Conservation (phyloP, 2,888 invertebrate genomes). For the Hirtodrosophila cameraria region DNA sequence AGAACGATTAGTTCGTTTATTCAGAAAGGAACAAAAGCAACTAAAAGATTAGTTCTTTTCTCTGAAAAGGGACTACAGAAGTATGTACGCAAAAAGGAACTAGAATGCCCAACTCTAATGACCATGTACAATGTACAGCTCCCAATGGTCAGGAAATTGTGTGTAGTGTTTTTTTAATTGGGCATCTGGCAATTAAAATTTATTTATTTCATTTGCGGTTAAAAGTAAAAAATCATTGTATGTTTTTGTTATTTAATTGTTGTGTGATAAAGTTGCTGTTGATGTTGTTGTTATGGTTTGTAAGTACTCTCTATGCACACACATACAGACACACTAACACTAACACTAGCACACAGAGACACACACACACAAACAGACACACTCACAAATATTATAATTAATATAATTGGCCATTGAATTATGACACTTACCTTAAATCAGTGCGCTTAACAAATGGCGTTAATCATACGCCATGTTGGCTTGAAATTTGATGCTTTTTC, state of each 20-base stretch:
- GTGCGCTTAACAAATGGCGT: slow-evolving; percentile 45
- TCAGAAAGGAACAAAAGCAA: no score
- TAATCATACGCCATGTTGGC: slow-evolving; percentile 66
- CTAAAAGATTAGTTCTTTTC: no score
- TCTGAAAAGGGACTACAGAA: no score
- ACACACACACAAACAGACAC: slow-evolving; percentile 1
- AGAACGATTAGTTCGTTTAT: no score
- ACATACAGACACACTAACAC: not conserved
- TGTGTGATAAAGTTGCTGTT: slow-evolving; percentile 6
- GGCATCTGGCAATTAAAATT: slow-evolving; percentile 26
- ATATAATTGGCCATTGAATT: slow-evolving; percentile 46
- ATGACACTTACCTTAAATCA: slow-evolving; percentile 68
- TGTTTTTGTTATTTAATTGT: slow-evolving; percentile 9
- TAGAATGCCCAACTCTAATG: no score
- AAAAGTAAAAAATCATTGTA: slow-evolving; percentile 7
- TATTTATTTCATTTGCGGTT: slow-evolving; percentile 15
- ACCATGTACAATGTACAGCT: no score
- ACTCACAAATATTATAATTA: slow-evolving; percentile 43
- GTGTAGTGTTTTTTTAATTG: not conserved
- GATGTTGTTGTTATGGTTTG: slow-evolving; percentile 8
- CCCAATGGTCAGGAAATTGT: no score
- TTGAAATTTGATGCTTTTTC: slow-evolving; percentile 20
- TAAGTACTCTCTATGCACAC: no score
- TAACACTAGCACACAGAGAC: not conserved
- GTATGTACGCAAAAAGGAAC: no score